phyloP scores from a whole-genome alignment of 2,888 invertebrate genomes.

The Baronia brevicornis region DNA sequence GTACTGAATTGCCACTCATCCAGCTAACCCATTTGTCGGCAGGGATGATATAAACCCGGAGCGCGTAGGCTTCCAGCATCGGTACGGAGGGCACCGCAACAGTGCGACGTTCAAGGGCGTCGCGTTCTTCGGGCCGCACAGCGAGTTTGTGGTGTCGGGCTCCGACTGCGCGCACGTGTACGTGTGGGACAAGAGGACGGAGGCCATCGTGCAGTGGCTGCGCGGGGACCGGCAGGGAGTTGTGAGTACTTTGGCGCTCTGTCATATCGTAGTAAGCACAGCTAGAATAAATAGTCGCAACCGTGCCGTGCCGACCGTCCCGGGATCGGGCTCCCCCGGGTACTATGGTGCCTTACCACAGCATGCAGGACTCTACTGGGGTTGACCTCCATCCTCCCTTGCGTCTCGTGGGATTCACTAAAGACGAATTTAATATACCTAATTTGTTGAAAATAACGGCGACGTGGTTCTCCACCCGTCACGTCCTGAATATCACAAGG shows the following conservation, averaged over 20 bases:
- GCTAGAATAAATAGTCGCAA: neutral
- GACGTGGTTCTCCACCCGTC: too few relatives aligned
- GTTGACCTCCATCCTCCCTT: too few relatives aligned
- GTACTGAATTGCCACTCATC: too few relatives aligned
- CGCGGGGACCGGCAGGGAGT: slow-evolving; percentile 88
- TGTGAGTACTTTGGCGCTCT: slow-evolving; percentile 71
- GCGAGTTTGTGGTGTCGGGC: slow-evolving; percentile 93
- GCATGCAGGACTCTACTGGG: too few relatives aligned
- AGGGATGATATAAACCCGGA: slow-evolving; percentile 35
- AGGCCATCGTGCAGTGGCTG: slow-evolving; percentile 92
- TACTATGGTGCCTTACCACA: too few relatives aligned
- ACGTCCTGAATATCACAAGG: too few relatives aligned
- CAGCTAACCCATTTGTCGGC: slow-evolving; percentile 17
- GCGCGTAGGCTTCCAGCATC: slow-evolving; percentile 66
- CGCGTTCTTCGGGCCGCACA: slow-evolving; percentile 93
- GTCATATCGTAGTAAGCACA: neutral
- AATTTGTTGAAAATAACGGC: neutral
- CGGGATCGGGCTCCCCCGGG: too few relatives aligned
- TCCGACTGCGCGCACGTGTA: slow-evolving; percentile 93
- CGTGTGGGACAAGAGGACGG: slow-evolving; percentile 93
- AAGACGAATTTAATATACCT: neutral
- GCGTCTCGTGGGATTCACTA: too few relatives aligned
- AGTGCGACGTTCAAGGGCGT: slow-evolving; percentile 91
- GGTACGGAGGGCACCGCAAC: slow-evolving; percentile 79
- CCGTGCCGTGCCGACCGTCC: too few relatives aligned